phyloP scores from a whole-genome alignment of 2,113 vertebrate genomes.

The Onychostoma macrolepis region DNA sequence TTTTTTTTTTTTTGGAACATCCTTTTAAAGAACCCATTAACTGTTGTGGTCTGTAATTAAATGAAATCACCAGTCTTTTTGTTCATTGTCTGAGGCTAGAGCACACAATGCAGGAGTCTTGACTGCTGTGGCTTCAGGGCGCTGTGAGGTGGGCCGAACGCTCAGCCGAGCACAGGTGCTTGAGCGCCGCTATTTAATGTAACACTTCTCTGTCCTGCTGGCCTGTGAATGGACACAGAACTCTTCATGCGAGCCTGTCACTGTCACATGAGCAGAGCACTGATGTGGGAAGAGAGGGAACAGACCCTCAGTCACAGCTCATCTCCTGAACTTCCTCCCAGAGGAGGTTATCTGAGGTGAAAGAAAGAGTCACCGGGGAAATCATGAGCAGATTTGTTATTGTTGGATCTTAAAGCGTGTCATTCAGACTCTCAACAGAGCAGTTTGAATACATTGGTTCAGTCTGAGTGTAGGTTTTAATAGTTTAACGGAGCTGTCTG shows the following conservation, averaged over 20 bases:
- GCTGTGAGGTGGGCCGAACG: slow-evolving; percentile 36
- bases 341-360: slow-evolving; percentile 30
- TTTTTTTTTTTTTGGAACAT: not conserved
- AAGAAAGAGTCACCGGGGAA: slow-evolving; percentile 22
- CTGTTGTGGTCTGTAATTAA: slow-evolving; percentile 53
- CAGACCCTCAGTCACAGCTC: slow-evolving; percentile 4
- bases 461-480: not conserved
- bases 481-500: not conserved
- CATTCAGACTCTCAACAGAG: not conserved
- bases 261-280: slow-evolving; percentile 41
- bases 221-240: slow-evolving; percentile 57
- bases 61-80: slow-evolving; percentile 38
- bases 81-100: slow-evolving; percentile 14
- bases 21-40: not conserved
- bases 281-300: slow-evolving; percentile 20
- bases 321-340: slow-evolving; percentile 33
- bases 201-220: slow-evolving; percentile 63
- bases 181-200: slow-evolving; percentile 37
- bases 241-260: slow-evolving; percentile 67
- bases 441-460: not conserved
- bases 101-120: slow-evolving; percentile 17
- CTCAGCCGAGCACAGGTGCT: slow-evolving; percentile 64
- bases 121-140: slow-evolving; percentile 36
- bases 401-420: not conserved
- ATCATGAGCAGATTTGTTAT: slow-evolving; percentile 18